Evolutionary conservation across 1,140 invertebrate species (phyloP).

Genomic region (Solenopsis fugax): DNA sequence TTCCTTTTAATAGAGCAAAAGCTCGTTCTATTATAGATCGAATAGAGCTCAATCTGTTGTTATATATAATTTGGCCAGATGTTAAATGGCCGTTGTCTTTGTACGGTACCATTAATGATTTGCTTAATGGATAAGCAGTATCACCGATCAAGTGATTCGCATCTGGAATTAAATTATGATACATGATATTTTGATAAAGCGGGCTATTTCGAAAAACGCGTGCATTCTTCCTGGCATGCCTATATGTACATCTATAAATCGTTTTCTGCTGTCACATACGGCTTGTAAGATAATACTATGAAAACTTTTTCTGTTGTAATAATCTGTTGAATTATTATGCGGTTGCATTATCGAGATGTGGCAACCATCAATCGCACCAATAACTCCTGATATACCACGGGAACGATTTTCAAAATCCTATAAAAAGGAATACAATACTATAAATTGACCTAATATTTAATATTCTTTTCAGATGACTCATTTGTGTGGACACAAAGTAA

Average conservation of each 20-base stretch:
- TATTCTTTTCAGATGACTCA: neutral
- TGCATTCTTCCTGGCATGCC: slow-evolving; percentile 13
- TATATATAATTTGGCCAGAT: neutral
- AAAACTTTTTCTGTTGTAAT: slow-evolving; percentile 16
- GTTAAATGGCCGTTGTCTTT: slow-evolving; percentile 14
- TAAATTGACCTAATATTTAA: neutral
- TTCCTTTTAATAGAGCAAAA: slow-evolving; percentile 3
- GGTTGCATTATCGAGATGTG: slow-evolving; percentile 13
- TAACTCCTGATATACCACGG: neutral
- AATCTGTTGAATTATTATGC: neutral
- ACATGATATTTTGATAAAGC: neutral
- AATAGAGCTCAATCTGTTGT: slow-evolving; percentile 1
- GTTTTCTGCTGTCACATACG: slow-evolving; percentile 3
- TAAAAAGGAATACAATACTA: neutral
- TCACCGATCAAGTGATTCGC: neutral
- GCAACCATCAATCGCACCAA: neutral
- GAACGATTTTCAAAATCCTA: slow-evolving; percentile 1
- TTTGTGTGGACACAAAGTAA: neutral
- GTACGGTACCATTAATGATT: neutral
- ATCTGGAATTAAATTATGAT: neutral
- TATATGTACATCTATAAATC: slow-evolving; percentile 22
- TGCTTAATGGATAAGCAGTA: neutral
- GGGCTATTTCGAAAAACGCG: slow-evolving; percentile 26
- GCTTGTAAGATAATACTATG: slow-evolving; percentile 3
- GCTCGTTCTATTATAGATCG: neutral